Base-by-base conservation (phyloP, 1,140 invertebrate genomes). In the Drosophila kanapiae region DNA sequence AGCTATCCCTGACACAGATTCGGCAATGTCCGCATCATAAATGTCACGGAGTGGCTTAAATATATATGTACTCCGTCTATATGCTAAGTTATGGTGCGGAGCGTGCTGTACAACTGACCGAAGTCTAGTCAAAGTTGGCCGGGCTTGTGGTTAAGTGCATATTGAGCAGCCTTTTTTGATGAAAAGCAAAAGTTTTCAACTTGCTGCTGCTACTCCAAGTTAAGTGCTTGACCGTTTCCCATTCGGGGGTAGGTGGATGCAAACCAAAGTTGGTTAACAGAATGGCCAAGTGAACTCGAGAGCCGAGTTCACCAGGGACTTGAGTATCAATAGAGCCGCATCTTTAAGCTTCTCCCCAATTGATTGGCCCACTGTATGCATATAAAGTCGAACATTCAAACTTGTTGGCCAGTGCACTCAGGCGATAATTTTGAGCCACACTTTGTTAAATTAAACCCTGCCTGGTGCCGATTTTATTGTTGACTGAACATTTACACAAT, bases 401-500 rank as follows among this genome's bases (percentile, higher is more conserved):
- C 67, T 84, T 85, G 83, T 78, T 48, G 64, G 78, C 64, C 63
- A 51, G 62, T 64, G 65, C 84, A 88, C 42, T 80, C 62, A 78
- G 82, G 81, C 80, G 83, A 81, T 90, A 68, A 90, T 75, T 90
- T 88, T 72, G 62, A 51, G 68, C 67, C 63, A 69, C 80, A 80
- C 71, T 69, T 65, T 80, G 76, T 68, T 70, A 74, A 77, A 80
- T 80, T 54, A 69, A 51, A 43, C n/a, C 57, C 56, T 31, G 29
- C 35, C 16, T 49, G 49, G 62, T 58, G 57, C 31, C 69, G 62
- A 63, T 79, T 86, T 84, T 65, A 90, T 75, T 80, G 85, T 90
- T 90, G 84, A 69, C 68, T 78, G 81, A 80, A 78, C 84, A 88
- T 80, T 87, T 88, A 57, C 76, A 88, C 84, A 88, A 88, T 88